These are phyloP conservation scores for Phortica okadai DNA, from an alignment of 2,888 invertebrate species.

Conservation along the genomic window DNA sequence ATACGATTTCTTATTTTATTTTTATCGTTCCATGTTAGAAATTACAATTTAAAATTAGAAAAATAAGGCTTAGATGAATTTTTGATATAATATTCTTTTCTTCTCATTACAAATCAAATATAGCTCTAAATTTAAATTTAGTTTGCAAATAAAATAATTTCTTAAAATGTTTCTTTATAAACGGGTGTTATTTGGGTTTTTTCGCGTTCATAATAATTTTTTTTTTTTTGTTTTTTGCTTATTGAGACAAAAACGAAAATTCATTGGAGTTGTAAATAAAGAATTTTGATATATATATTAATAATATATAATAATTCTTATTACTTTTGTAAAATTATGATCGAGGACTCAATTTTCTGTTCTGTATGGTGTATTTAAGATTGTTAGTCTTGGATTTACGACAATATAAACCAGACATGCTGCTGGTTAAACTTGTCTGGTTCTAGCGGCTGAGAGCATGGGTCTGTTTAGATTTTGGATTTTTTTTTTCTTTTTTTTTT, in stretches of 20 bases:
- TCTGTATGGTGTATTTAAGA: conserved; percentile 38
- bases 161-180: conserved; percentile 22
- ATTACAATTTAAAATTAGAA: conserved; percentile 28
- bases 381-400: not conserved
- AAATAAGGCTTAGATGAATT: conserved; percentile 23
- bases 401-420: not conserved
- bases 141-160: conserved; percentile 8
- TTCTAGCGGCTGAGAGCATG: not conserved
- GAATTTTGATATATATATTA: conserved; percentile 13
- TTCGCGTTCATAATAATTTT: conserved; percentile 5
- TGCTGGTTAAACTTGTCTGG: not conserved
- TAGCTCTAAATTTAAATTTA: conserved; percentile 35
- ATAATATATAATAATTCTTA: conserved; percentile 23
- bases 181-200: not conserved
- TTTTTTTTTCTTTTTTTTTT: conserved; percentile 34
- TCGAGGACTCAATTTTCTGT: conserved; percentile 50
- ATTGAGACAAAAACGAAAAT: conserved; percentile 35
- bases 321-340: conserved; percentile 34
- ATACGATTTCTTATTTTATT: conserved; percentile 10
- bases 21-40: conserved; percentile 29
- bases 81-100: conserved; percentile 34
- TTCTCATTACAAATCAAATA: conserved; percentile 37
- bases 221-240: not conserved
- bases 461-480: conserved; percentile 36
- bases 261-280: conserved; percentile 15